Evolutionary conservation across 2,113 vertebrate species (phyloP).

Genomic region (rat (Rattus norvegicus)): DNA sequence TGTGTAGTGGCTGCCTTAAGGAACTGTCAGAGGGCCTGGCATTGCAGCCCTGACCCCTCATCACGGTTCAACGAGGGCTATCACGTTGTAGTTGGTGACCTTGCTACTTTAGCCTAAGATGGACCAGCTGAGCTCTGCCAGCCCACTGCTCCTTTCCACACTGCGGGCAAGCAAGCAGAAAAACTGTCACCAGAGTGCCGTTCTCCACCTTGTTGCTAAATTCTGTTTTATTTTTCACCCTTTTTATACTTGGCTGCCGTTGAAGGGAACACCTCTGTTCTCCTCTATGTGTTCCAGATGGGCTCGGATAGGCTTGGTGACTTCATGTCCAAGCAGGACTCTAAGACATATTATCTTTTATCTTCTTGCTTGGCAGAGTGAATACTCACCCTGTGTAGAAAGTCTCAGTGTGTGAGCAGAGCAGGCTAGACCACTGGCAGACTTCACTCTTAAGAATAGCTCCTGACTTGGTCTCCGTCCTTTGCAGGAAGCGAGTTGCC

Average conservation of each 20-base stretch:
- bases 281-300: neutral
- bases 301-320: neutral
- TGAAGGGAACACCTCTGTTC: neutral
- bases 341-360: neutral
- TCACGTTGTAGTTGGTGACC: neutral
- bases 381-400: neutral
- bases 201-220: constrained; percentile 31
- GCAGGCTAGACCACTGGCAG: neutral
- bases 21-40: neutral
- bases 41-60: neutral
- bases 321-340: neutral
- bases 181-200: neutral
- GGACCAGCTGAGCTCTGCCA: neutral
- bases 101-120: neutral
- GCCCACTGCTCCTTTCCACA: neutral
- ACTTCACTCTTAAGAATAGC: neutral
- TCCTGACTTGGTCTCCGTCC: constrained; percentile 59
- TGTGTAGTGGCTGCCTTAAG: neutral
- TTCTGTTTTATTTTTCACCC: neutral
- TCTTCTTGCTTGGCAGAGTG: neutral
- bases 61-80: neutral
- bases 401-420: neutral
- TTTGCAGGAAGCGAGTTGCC: constrained; percentile 92
- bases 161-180: neutral
- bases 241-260: neutral